Evolutionary conservation across 2,888 invertebrate species (phyloP).

Genomic region (Peribatodes rhomboidaria): DNA sequence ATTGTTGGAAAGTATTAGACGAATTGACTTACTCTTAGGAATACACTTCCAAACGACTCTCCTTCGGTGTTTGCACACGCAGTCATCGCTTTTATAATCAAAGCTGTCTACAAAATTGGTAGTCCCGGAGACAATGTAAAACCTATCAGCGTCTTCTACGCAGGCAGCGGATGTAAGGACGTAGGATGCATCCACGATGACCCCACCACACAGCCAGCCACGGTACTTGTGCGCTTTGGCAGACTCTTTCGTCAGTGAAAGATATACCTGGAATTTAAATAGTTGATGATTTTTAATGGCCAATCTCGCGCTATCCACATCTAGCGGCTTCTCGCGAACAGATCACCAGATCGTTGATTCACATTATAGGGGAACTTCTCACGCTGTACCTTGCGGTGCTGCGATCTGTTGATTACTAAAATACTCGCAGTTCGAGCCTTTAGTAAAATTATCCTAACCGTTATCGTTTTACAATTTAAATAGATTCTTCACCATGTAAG

Average conservation of each 20-base stretch:
- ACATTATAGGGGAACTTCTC: too few relatives aligned
- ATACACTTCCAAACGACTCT: constrained; percentile 82
- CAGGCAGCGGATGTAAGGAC: constrained; percentile 81
- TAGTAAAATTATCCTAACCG: neutral
- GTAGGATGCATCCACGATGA: constrained; percentile 71
- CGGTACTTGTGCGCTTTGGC: constrained; percentile 80
- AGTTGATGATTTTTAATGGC: too few relatives aligned
- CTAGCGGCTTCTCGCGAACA: too few relatives aligned
- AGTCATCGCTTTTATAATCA: constrained; percentile 73
- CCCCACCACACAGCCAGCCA: constrained; percentile 81
- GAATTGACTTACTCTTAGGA: constrained; percentile 81
- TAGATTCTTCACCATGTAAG: constrained; percentile 71
- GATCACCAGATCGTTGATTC: too few relatives aligned
- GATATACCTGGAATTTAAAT: constrained; percentile 66
- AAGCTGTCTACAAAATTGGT: constrained; percentile 77
- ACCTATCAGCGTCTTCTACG: constrained; percentile 80
- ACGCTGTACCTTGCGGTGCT: too few relatives aligned
- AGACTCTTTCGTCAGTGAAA: constrained; percentile 78
- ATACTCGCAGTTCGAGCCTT: too few relatives aligned
- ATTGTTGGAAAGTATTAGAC: too few relatives aligned
- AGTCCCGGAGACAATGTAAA: constrained; percentile 79
- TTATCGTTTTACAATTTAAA: too few relatives aligned
- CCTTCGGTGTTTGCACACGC: constrained; percentile 75
- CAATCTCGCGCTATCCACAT: too few relatives aligned
- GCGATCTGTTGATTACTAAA: too few relatives aligned